Conservation (phyloP, 2,888 invertebrate genomes). For the Coronaproctus castanopsis region DNA sequence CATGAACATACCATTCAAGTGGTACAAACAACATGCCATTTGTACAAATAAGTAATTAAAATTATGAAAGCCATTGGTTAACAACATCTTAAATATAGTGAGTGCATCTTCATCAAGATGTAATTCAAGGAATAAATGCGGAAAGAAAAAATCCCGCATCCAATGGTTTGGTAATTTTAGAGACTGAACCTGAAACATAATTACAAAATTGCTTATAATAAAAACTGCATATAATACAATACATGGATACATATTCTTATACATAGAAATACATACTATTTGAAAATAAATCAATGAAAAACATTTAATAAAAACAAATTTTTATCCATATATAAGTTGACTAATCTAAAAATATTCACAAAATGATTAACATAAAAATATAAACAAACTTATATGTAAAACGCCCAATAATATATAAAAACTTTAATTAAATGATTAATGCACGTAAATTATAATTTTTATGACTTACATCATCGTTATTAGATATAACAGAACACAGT, state of each 20-base stretch:
- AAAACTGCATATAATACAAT: background rate
- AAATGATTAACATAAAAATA: too few relatives aligned
- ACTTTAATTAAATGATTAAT: background rate
- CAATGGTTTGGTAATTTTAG: slow-evolving; percentile 54
- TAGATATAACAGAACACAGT: slow-evolving; percentile 61
- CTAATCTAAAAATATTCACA: too few relatives aligned
- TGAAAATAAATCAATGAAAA: too few relatives aligned
- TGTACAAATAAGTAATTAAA: slow-evolving; percentile 79
- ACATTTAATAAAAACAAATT: too few relatives aligned
- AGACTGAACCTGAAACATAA: slow-evolving; percentile 29
- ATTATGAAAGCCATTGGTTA: slow-evolving; percentile 58
- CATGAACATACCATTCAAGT: background rate
- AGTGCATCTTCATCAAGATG: slow-evolving; percentile 77
- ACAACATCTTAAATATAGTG: slow-evolving; percentile 55
- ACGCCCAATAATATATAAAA: too few relatives aligned
- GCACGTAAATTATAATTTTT: background rate
- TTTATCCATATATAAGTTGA: too few relatives aligned
- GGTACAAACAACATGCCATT: slow-evolving; percentile 50
- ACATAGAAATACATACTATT: background rate
- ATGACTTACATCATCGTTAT: slow-evolving; percentile 43
- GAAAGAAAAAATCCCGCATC: slow-evolving; percentile 84
- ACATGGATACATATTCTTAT: background rate
- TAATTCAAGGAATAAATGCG: slow-evolving; percentile 71
- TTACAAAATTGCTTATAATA: background rate
- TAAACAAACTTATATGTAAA: too few relatives aligned